Base-by-base conservation (phyloP, 2,797 vertebrate genomes). In the Manis javanica region DNA sequence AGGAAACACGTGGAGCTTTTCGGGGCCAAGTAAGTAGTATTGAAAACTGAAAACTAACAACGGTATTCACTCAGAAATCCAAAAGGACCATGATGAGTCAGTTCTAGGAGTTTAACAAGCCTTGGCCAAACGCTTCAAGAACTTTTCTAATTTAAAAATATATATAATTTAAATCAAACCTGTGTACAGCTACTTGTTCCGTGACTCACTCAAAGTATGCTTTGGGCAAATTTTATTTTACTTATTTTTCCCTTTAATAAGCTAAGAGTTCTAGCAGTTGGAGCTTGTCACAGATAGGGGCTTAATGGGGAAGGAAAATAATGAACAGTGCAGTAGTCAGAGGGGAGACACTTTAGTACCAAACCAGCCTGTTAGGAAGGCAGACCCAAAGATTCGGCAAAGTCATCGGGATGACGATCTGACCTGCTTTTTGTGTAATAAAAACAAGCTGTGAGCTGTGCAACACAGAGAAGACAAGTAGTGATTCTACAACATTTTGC, bases 81-180 rank as follows among this genome's bases (percentile, higher is more conserved):
- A 84, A 96, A 97, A 97, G 34, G 57, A 71, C 57, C 15, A 2
- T 95, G 89, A 96, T 95, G 89, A 96, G 75, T 96, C 96, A 97
- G 46, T 89, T 79, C 94, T 89, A 81, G 23, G n/a, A 91, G 68
- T 34, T 85, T 86, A 92, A 81, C 39, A 96, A 96, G 21, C 10
- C 55, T 61, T 87, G n/a, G 78, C 46, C 91, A 87, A 69, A 78
- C 39, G 89, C 55, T 94, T 91, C 29, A 71, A 92, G 21, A 87
- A 84, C 55, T 51, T 75, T 94, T 83, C n/a, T 79, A 72, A 82
- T 86, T 90, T 3, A 16, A 90, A 94, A 87, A 79, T 59, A 87
- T 59, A 46, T 23, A 92, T 78, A 42, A 74, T 84, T 92, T 88
- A 89, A 93, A 84, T 94, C 72, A 97, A 93, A 96, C 61, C 42